Evolutionary conservation across 2,888 invertebrate species (phyloP).

Genomic region (Aphodius sticticus): DNA sequence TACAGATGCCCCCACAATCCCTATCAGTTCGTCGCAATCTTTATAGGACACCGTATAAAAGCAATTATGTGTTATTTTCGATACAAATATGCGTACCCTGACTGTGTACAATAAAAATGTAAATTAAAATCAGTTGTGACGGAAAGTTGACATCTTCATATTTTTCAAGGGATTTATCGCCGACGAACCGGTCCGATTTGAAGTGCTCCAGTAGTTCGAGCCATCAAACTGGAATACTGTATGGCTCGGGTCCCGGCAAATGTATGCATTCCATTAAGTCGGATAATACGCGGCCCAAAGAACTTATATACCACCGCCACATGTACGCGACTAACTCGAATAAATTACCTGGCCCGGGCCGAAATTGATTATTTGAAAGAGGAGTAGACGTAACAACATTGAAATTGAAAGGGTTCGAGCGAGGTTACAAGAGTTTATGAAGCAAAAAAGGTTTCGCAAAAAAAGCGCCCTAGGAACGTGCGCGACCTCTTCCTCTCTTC

Average conservation of each 20-base stretch:
- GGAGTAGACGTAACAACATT: background rate
- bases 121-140: background rate
- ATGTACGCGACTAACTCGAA: background rate
- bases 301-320: background rate
- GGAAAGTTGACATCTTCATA: background rate
- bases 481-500: background rate
- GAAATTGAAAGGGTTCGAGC: background rate
- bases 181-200: background rate
- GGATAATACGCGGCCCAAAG: background rate
- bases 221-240: background rate
- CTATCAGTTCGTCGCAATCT: no score
- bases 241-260: background rate
- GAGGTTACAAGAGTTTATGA: background rate
- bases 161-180: background rate
- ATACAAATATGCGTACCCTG: background rate
- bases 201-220: background rate
- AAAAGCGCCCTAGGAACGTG: background rate
- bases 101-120: background rate
- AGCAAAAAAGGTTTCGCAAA: background rate
- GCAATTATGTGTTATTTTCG: no score
- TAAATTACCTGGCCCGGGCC: background rate
- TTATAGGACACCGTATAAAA: no score
- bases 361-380: background rate
- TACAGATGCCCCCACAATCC: no score
- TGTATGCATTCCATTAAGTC: background rate